A percentile compares a stretch with the other conserved stretches of the same genome.
These are phyloP conservation scores for Rhea pennata DNA, from an alignment of 2,113 vertebrate genomes.

Conservation along the genomic window DNA sequence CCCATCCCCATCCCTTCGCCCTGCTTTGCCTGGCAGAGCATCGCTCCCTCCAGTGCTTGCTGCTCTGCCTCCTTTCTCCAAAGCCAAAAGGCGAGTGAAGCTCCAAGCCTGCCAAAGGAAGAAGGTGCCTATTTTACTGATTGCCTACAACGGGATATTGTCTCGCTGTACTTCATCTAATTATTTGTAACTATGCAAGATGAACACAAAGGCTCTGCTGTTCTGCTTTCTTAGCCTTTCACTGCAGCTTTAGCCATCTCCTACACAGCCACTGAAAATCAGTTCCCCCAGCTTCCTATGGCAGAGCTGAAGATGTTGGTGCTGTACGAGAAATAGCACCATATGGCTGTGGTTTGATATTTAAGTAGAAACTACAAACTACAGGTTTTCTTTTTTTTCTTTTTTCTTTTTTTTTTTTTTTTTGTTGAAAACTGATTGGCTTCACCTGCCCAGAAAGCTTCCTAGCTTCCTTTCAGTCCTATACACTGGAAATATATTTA, in stretches of 20 bases:
- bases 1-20: not conserved
- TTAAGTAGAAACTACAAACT: conserved; percentile 5
- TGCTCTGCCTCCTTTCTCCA: not conserved
- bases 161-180: not conserved
- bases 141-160: not conserved
- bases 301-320: conserved; percentile 40
- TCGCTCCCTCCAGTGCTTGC: not conserved
- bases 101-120: not conserved
- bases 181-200: not conserved
- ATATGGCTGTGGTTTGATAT: conserved; percentile 58
- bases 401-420: not conserved
- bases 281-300: conserved; percentile 19
- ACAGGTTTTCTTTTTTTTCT: too few relatives aligned
- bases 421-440: conserved; percentile 4
- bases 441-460: conserved; percentile 37
- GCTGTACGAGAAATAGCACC: conserved; percentile 48
- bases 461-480: not conserved
- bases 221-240: not conserved
- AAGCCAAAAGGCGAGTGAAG: not conserved
- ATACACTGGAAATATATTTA: not conserved
- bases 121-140: not conserved
- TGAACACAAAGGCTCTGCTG: not conserved
- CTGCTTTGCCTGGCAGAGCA: not conserved
- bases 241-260: conserved; percentile 7
- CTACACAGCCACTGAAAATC: not conserved